Conservation (phyloP, 2,113 vertebrate genomes). For the Tenrec ecaudatus region DNA sequence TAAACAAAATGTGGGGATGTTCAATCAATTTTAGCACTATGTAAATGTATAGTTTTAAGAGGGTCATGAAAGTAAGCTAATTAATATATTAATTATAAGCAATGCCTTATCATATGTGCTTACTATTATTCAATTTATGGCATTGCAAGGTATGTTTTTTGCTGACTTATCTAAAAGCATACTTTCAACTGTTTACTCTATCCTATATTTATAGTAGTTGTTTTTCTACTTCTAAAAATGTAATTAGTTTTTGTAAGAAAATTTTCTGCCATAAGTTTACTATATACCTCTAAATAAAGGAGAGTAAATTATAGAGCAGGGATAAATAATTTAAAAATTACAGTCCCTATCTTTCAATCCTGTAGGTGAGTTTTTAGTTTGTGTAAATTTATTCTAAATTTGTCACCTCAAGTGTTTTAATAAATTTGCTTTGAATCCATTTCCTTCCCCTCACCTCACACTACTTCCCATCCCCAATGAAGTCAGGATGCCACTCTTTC, state of each 20-base stretch:
- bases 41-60: slow-evolving; percentile 10
- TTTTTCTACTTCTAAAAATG: slow-evolving; percentile 1
- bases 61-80: slow-evolving; percentile 39
- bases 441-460: not conserved
- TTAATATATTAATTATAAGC: not conserved
- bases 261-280: not conserved
- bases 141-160: slow-evolving; percentile 34
- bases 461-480: not conserved
- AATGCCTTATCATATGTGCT: not conserved
- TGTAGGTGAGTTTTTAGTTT: not conserved
- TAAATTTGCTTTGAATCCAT: slow-evolving; percentile 44
- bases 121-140: not conserved
- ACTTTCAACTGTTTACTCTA: slow-evolving; percentile 13
- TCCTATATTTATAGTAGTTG: not conserved
- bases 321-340: slow-evolving; percentile 5
- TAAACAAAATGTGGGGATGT: not conserved
- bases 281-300: slow-evolving; percentile 29
- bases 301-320: not conserved
- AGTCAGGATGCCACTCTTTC: not conserved
- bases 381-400: slow-evolving; percentile 20
- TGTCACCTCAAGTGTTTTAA: not conserved
- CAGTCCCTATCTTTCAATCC: not conserved
- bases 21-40: not conserved
- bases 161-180: slow-evolving; percentile 9
- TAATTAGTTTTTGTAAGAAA: slow-evolving; percentile 56